phyloP scores from a whole-genome alignment of 2,797 vertebrate species.

The Rhinoraja longicauda region DNA sequence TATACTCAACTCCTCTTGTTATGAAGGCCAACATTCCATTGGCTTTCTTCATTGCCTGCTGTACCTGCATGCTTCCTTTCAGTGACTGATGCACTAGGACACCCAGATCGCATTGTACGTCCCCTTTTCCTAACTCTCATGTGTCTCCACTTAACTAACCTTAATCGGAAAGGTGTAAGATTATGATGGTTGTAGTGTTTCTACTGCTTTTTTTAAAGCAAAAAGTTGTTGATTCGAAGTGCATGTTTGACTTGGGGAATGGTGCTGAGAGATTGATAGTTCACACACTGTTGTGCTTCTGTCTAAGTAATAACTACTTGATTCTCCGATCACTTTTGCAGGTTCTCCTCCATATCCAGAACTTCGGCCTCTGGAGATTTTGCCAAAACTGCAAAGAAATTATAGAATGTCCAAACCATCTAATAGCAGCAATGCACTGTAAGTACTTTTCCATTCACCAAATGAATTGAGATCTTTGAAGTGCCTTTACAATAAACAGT shows the following conservation, averaged over 20 bases:
- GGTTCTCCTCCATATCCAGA: constrained; percentile 62
- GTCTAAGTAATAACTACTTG: background rate
- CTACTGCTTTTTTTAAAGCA: too few relatives aligned
- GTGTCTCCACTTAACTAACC: too few relatives aligned
- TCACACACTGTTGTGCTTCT: background rate
- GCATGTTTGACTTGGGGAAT: background rate
- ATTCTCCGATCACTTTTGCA: constrained; percentile 40
- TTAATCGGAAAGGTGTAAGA: background rate
- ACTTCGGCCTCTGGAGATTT: constrained; percentile 53
- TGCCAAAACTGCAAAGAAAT: constrained; percentile 50
- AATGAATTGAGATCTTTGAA: background rate
- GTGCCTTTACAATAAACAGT: background rate
- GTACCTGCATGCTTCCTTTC: too few relatives aligned
- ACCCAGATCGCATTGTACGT: too few relatives aligned
- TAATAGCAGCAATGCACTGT: constrained; percentile 55
- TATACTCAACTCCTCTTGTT: too few relatives aligned
- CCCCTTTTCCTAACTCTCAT: too few relatives aligned
- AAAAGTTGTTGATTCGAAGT: background rate
- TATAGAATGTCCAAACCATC: constrained; percentile 58
- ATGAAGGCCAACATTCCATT: too few relatives aligned
- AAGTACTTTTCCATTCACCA: constrained; percentile 43
- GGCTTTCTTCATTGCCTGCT: too few relatives aligned
- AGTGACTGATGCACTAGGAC: too few relatives aligned
- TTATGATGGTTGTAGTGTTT: background rate
- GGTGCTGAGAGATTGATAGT: background rate